Evolutionary conservation across 2,888 invertebrate species (phyloP).

Genomic region (Cerastis leucographa): DNA sequence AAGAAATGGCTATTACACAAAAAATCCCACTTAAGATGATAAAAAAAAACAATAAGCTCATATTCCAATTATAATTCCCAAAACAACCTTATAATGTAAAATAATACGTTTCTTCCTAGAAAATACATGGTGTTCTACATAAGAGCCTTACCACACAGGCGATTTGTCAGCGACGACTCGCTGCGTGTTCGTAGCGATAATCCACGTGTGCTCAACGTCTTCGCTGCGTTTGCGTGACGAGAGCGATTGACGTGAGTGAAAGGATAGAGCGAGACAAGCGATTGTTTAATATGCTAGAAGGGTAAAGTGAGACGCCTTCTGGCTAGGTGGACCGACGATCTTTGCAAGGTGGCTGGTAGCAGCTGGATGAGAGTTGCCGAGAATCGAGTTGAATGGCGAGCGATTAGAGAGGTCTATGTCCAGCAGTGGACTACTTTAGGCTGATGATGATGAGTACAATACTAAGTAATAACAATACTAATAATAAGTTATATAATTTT

Average conservation of each 20-base stretch:
- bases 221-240: background rate
- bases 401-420: background rate
- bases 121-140: constrained; percentile 10
- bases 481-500: too few species aligned
- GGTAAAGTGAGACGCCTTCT: background rate
- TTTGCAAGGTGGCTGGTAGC: background rate
- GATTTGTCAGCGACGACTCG: background rate
- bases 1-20: background rate
- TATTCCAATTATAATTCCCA: constrained; percentile 23
- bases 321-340: background rate
- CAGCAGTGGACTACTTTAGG: background rate
- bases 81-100: background rate
- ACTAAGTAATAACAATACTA: too few species aligned
- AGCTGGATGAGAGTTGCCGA: background rate
- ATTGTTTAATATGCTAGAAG: background rate
- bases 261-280: background rate
- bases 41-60: constrained; percentile 1
- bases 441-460: background rate
- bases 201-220: background rate
- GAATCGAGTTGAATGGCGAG: background rate
- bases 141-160: background rate
- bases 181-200: background rate
- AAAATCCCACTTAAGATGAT: background rate
- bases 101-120: constrained; percentile 8
- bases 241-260: background rate